Conservation (phyloP, 2,888 invertebrate species). For the Nesidiocoris tenuis region DNA sequence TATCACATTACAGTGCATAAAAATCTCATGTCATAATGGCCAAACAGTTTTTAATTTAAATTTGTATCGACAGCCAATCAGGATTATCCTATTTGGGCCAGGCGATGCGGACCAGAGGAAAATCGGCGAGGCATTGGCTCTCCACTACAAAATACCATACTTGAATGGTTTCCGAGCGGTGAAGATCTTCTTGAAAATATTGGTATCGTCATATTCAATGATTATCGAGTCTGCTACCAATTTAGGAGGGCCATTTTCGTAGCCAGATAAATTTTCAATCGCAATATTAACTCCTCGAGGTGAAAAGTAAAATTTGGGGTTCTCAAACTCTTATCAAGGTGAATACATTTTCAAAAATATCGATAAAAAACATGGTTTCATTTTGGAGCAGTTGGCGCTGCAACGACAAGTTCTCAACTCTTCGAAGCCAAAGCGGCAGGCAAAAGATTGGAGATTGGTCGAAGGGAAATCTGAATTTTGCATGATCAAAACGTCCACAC, state of each 20-base stretch:
- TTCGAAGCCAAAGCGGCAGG: not conserved
- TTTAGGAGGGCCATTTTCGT: too few relatives aligned
- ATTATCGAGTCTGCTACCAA: too few relatives aligned
- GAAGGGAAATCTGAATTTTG: conserved; percentile 14
- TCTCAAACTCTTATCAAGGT: too few relatives aligned
- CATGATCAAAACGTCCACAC: not conserved
- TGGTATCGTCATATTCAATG: too few relatives aligned
- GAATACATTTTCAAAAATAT: too few relatives aligned
- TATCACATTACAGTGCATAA: too few relatives aligned
- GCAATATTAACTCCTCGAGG: too few relatives aligned
- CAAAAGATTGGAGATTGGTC: conserved; percentile 22
- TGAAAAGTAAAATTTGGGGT: too few relatives aligned
- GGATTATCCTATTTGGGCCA: conserved; percentile 28
- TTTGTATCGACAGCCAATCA: not conserved
- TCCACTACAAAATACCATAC: conserved; percentile 21
- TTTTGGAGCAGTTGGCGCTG: conserved; percentile 26
- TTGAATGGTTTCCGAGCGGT: conserved; percentile 26
- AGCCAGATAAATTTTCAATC: too few relatives aligned
- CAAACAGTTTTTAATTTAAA: too few relatives aligned
- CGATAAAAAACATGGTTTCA: too few relatives aligned
- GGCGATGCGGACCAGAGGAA: conserved; percentile 17
- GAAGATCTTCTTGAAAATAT: conserved; percentile 26
- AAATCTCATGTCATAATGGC: too few relatives aligned
- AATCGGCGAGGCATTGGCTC: conserved; percentile 29
- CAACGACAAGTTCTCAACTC: conserved; percentile 23